Evolutionary conservation across 2,797 vertebrate genomes (phyloP), one percentile per base, ranked within the genome.

Genomic region (Gymnodraco acuticeps): DNA sequence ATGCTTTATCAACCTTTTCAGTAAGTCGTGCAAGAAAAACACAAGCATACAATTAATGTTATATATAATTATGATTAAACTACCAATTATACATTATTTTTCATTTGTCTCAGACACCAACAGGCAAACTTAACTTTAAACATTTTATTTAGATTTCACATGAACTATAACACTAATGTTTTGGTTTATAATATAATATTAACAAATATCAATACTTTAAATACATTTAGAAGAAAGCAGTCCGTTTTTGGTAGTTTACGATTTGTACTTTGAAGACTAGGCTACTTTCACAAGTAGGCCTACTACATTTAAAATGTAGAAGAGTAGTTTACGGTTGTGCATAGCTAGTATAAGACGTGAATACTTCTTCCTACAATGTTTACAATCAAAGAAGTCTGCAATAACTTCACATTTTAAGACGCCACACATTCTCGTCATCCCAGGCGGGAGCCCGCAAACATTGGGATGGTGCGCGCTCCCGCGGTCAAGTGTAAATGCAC

Each of bases 381-480:
- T 43, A 15, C 11, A 27, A 14, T 4, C 33, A 9, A 10, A 56
- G 15, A 67, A 27, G 15, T 33, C 6, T 43, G n/a, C 5, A 50
- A 9, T 38, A 38, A 38, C 33, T 38, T 38, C 6, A 38, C 33
- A 38, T 38, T 38, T 38, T 38, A 38, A 38, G 33, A 38, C 33
- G 33, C 6, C 33, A 38, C 33, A 38, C 33, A 38, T 33, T 42
- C 12, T 43, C 10, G 4, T 1, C 51, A 5, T 19, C 3, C 16
- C 14, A 12, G 6, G 42, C 83, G 86, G 66, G 82, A 61, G 64
- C 86, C 64, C 88, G 90, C 82, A 43, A 23, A 17, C 19, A 45
- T 50, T 54, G 72, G 73, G 79, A 81, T 84, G 83, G 79, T 82
- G 93, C 93, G 88, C 94, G 92, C 83, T 67, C 85, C 86, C 83